Evolutionary conservation across 1,140 invertebrate genomes (phyloP).

Genomic region (Vanessa atalanta): DNA sequence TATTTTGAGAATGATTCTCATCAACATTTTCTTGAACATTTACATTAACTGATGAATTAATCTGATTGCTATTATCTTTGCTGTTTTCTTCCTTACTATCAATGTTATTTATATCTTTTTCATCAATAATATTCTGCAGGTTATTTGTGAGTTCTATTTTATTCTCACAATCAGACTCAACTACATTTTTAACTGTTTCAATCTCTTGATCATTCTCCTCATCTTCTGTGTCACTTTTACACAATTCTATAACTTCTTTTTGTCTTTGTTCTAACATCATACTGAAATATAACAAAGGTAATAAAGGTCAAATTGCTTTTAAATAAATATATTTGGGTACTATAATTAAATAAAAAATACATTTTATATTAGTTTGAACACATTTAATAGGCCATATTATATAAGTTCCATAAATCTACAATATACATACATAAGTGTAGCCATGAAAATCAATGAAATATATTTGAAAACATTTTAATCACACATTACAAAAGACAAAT

Average conservation of each 20-base stretch:
- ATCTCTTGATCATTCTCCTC: conserved; percentile 62
- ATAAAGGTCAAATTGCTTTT: not conserved
- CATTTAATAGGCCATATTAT: conserved; percentile 5
- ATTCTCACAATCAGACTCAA: conserved; percentile 12
- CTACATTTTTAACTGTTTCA: conserved; percentile 29
- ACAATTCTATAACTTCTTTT: conserved; percentile 83
- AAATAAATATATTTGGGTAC: too few species aligned
- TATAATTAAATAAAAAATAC: too few species aligned
- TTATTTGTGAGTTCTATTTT: conserved; percentile 11
- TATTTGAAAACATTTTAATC: too few species aligned
- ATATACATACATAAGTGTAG: too few species aligned
- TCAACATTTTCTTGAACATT: not conserved
- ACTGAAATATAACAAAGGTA: conserved; percentile 58
- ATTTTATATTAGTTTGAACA: not conserved
- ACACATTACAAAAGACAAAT: too few species aligned
- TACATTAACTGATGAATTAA: not conserved
- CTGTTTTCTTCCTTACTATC: conserved; percentile 9
- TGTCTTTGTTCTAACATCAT: conserved; percentile 80
- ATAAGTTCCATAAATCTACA: too few species aligned
- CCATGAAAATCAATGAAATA: too few species aligned
- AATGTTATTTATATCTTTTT: not conserved
- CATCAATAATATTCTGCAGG: not conserved
- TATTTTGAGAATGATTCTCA: conserved; percentile 1
- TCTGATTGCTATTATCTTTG: not conserved
- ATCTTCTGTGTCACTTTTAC: conserved; percentile 81